Base-by-base conservation (phyloP, 1,140 invertebrate genomes). In the Drosophila pseudoobscura region DNA sequence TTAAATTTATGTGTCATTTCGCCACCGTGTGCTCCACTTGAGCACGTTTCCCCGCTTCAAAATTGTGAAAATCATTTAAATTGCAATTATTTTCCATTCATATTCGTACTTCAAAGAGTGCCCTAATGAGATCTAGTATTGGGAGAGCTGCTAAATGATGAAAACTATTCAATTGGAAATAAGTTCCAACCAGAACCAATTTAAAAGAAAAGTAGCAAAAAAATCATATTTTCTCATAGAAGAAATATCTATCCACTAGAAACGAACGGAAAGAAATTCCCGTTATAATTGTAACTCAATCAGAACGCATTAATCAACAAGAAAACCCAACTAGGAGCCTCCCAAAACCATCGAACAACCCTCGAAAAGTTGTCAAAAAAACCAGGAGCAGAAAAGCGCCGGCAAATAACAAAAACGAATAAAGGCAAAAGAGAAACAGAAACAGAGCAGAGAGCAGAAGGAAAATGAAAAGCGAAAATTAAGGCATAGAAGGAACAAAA, bases 281-380 rank as follows among this genome's bases (percentile, higher is more conserved):
- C 26, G 20, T 52, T 71, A 60, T 53, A 78, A 78, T 71, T 71
- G 59, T 59, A 78, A 57, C 20, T 44, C 46, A 44, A 35, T 7
- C 51, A 9, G 44, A 20, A 20, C 29, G 43, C 74, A 77, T 77
- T 77, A 77, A 77, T 77, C 75, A 77, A 45, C 46, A 49, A 49
- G 44, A 35, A 50, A 45, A 72, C 6, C 39, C 8, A 47, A 77
- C 26, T 55, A 29, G 29, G 29, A 29, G 29, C 29, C 29, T 29
- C 35, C 11, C 53, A 69, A 75, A 62, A 75, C 63, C 13, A 43
- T 54, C n/a, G 29, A 85, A 62, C 82, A 77, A 78, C 82, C 82
- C 82, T 85, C 78, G 78, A 68, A 47, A 64, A 69, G 68, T 78
- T 73, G 75, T 62, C 75, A 63, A 79, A 78, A 79, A 50, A 26